phyloP scores from a whole-genome alignment of 1,140 invertebrate genomes.

The Danaus plexippus region DNA sequence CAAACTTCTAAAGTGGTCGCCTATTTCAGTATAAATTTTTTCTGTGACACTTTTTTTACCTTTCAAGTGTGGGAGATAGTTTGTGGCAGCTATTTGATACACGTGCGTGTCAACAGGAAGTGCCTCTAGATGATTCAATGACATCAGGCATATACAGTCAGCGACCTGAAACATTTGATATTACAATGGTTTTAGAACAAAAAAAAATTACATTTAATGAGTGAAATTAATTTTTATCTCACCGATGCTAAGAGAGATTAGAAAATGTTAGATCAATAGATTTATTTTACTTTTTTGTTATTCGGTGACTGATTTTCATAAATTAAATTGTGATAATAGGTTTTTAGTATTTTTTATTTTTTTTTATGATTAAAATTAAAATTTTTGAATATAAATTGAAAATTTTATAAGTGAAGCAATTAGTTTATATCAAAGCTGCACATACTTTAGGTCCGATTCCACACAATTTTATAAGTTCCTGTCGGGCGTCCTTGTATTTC shows the following conservation, averaged over 20 bases:
- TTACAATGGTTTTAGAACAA: too few relatives aligned
- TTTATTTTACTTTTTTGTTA: too few relatives aligned
- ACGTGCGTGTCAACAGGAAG: slow-evolving; percentile 98
- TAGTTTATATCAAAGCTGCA: too few relatives aligned
- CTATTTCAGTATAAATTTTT: slow-evolving; percentile 89
- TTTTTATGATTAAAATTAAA: not conserved
- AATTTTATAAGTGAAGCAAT: not conserved
- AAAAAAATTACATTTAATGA: too few relatives aligned
- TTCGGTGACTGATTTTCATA: not conserved
- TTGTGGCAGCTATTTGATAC: slow-evolving; percentile 87
- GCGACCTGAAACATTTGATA: slow-evolving; percentile 79
- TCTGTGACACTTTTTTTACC: slow-evolving; percentile 86
- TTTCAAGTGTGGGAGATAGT: slow-evolving; percentile 86
- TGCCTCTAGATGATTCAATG: slow-evolving; percentile 88
- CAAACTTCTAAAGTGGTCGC: slow-evolving; percentile 82
- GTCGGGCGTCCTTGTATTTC: slow-evolving; percentile 82
- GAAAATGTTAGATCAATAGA: too few relatives aligned
- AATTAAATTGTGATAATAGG: not conserved
- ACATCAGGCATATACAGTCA: slow-evolving; percentile 99
- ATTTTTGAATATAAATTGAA: not conserved
- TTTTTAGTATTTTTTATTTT: too few relatives aligned
- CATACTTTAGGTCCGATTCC: slow-evolving; percentile 91
- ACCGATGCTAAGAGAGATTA: too few relatives aligned
- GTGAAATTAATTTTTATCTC: too few relatives aligned
- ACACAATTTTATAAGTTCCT: slow-evolving; percentile 81